Percentiles rank a stretch among this genome's conserved stretches.
These are phyloP conservation scores for Phengaris alcon DNA, from an alignment of 2,888 invertebrate species.

Conservation along the genomic window DNA sequence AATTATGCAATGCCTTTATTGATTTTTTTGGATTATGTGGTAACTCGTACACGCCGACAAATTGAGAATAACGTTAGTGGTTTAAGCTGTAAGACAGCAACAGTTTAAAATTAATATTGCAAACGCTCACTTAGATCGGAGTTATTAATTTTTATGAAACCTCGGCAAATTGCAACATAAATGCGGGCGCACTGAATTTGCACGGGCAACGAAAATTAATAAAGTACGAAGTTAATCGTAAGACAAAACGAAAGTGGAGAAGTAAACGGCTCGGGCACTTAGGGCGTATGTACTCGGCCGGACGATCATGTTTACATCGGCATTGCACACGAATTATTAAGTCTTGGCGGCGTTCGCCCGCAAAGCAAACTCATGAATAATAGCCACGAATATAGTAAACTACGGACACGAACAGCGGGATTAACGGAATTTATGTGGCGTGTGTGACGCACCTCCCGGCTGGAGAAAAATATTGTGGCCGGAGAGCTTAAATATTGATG, in stretches of 20 bases:
- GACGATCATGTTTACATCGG: slow-evolving; percentile 50
- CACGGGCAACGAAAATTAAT: slow-evolving; percentile 13
- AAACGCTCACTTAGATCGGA: slow-evolving; percentile 12
- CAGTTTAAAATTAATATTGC: neutral
- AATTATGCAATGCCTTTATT: too few species aligned
- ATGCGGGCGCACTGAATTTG: neutral
- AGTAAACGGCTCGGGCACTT: slow-evolving; percentile 34
- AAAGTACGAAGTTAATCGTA: slow-evolving; percentile 16
- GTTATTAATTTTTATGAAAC: slow-evolving; percentile 17
- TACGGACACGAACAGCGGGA: slow-evolving; percentile 59
- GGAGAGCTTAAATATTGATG: slow-evolving; percentile 75
- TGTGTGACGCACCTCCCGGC: slow-evolving; percentile 66
- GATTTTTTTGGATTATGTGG: neutral
- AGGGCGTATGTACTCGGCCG: neutral
- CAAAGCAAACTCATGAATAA: slow-evolving; percentile 69
- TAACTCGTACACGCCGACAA: neutral
- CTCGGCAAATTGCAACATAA: neutral
- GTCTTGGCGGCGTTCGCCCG: slow-evolving; percentile 62
- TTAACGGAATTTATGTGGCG: slow-evolving; percentile 73
- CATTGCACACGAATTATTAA: slow-evolving; percentile 62
- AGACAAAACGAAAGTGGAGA: slow-evolving; percentile 33
- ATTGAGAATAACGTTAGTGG: neutral
- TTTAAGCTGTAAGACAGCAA: neutral
- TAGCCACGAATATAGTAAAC: slow-evolving; percentile 58
- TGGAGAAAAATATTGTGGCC: slow-evolving; percentile 71